Percentiles rank a stretch among this genome's conserved stretches.
phyloP scores from a whole-genome alignment of 1,140 invertebrate species.

The Aphis gossypii region DNA sequence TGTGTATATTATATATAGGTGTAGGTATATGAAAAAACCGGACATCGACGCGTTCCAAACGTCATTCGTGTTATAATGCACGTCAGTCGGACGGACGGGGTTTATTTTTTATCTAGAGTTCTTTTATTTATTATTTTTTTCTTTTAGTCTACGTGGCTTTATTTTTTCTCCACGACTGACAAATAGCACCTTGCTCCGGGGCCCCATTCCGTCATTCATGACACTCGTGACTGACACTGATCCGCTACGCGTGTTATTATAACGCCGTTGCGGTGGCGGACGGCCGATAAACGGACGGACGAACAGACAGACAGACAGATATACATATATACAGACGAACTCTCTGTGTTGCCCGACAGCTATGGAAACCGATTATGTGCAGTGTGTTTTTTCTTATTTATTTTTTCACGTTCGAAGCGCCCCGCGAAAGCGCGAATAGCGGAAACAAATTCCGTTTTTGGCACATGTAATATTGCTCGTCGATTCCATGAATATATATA shows the following conservation, averaged over 20 bases:
- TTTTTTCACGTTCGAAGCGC: not conserved
- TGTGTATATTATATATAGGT: not conserved
- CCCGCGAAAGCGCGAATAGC: not conserved
- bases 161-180: conserved; percentile 48
- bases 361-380: conserved; percentile 32
- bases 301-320: not conserved
- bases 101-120: conserved; percentile 44
- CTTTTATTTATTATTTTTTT: conserved; percentile 40
- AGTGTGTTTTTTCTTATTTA: not conserved
- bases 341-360: conserved; percentile 2
- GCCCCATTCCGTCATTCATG: conserved; percentile 54
- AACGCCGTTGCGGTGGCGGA: not conserved
- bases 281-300: not conserved
- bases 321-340: not conserved
- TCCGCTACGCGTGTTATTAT: conserved; percentile 56
- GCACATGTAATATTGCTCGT: conserved; percentile 4
- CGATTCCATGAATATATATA: not conserved
- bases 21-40: not conserved
- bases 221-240: conserved; percentile 54
- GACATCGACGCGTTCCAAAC: conserved; percentile 39
- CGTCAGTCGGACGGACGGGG: conserved; percentile 27
- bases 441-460: not conserved
- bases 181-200: conserved; percentile 55
- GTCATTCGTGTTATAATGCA: conserved; percentile 45
- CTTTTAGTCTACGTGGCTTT: conserved; percentile 13